Base-by-base conservation (phyloP, 2,797 vertebrate genomes). In the Bufotes viridis region DNA sequence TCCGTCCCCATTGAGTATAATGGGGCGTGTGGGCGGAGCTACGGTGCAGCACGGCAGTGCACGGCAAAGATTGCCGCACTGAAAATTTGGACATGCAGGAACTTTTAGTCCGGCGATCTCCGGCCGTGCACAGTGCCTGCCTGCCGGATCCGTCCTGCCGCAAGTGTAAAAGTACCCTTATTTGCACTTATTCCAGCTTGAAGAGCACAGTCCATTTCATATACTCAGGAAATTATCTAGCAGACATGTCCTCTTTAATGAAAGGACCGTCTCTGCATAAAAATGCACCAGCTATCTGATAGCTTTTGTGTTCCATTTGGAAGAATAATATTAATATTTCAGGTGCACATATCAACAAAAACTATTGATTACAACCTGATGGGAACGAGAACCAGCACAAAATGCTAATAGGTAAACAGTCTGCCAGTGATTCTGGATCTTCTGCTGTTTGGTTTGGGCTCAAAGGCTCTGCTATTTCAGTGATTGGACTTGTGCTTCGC, bases 291-390 rank as follows among this genome's bases (percentile, higher is more conserved):
- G 15, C 14, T 26, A 55, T 57, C 55, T 10, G 55, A 58, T 26
- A 57, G 76, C 76, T 58, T 75, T 57, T 26, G n/a, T 58, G n/a
- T 78, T 78, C 76, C 9, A 26, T 80, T 34, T 80, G 78, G 42
- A 80, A 60, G 55, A 60, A 61, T 61, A 80, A 80, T 80, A 60
- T 80, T 81, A 81, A 81, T 81, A 81, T 81, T 81, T 81, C 22
- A 49, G 60, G 22, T 49, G 13, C 5, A 42, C 7, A 81, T n/a
- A 81, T 10, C 42, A 34, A 79, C 20, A 81, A 49, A 42, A 49
- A 67, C 60, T 51, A 65, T 63, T n/a, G 20, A 65, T 81, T 81
- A 65, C 60, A 81, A 9, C 20, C 58, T 81, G 29, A 81, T 24
- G 42, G 61, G 80, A 81, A 81, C 51, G 20, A 9, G 58, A 49